These are phyloP conservation scores for Erythrolamprus reginae DNA, from an alignment of 2,113 vertebrate species.

Conservation along the genomic window DNA sequence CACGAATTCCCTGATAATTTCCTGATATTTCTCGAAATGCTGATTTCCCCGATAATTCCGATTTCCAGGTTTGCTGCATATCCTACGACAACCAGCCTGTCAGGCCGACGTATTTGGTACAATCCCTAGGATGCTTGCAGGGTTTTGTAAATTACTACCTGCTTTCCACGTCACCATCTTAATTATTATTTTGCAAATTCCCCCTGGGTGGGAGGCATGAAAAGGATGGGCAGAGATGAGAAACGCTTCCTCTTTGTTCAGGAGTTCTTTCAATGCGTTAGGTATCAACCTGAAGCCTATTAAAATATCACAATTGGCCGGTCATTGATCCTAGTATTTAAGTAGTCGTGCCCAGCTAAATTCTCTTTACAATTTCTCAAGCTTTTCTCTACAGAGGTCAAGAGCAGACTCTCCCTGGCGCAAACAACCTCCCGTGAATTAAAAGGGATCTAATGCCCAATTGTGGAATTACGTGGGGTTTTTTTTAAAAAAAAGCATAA, in stretches of 20 bases:
- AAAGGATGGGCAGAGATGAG: background rate
- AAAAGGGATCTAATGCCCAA: background rate
- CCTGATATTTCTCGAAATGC: too few relatives aligned
- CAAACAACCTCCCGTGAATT: background rate
- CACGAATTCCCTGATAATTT: too few relatives aligned
- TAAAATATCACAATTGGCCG: background rate
- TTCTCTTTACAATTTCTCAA: background rate
- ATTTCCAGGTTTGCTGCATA: too few relatives aligned
- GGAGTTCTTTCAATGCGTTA: background rate
- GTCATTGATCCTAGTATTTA: background rate
- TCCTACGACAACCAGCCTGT: too few relatives aligned
- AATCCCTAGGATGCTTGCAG: background rate
- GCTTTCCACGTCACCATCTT: background rate
- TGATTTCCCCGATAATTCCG: too few relatives aligned
- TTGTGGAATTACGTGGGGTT: background rate
- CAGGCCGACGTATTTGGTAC: background rate
- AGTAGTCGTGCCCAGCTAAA: background rate
- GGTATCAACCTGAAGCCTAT: background rate
- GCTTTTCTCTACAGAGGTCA: background rate
- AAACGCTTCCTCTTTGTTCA: background rate
- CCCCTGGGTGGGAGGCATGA: background rate
- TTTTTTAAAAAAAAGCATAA: background rate
- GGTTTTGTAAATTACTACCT: background rate
- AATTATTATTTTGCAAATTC: background rate
- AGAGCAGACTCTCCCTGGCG: too few relatives aligned